phyloP scores from a whole-genome alignment of 2,113 vertebrate species.

The Labeo rohita region DNA sequence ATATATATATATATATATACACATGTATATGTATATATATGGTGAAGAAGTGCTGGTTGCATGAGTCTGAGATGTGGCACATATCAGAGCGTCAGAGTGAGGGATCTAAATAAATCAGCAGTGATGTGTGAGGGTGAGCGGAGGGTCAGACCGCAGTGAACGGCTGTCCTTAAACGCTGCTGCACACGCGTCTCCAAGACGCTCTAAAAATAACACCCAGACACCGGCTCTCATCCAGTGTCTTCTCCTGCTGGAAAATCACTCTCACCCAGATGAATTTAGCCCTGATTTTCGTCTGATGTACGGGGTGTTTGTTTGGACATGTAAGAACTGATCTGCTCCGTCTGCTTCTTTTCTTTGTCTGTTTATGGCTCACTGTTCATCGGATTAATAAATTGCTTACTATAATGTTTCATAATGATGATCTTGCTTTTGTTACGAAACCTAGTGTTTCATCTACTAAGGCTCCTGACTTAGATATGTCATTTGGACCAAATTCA shows the following conservation, averaged over 20 bases:
- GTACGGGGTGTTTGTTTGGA: not conserved
- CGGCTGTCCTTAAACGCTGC: not conserved
- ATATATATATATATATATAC: not conserved
- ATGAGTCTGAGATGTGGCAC: not conserved
- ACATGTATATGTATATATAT: not conserved
- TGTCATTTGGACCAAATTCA: too few species aligned
- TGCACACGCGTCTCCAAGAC: not conserved
- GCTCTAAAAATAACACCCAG: constrained; percentile 13
- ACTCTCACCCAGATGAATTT: not conserved
- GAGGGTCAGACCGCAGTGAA: not conserved
- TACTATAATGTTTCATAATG: not conserved
- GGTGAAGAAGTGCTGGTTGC: not conserved
- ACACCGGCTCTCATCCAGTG: not conserved
- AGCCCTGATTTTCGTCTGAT: not conserved
- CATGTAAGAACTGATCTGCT: not conserved
- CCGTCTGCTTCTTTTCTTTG: not conserved
- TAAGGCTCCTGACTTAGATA: too few species aligned
- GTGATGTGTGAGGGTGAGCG: not conserved
- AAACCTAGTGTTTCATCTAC: too few species aligned
- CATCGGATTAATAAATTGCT: not conserved
- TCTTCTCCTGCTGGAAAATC: not conserved
- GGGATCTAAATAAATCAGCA: not conserved
- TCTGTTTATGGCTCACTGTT: not conserved
- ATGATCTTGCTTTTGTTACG: not conserved
- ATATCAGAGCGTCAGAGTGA: not conserved